Evolutionary conservation across 2,888 invertebrate genomes (phyloP).

Genomic region (Syritta pipiens): DNA sequence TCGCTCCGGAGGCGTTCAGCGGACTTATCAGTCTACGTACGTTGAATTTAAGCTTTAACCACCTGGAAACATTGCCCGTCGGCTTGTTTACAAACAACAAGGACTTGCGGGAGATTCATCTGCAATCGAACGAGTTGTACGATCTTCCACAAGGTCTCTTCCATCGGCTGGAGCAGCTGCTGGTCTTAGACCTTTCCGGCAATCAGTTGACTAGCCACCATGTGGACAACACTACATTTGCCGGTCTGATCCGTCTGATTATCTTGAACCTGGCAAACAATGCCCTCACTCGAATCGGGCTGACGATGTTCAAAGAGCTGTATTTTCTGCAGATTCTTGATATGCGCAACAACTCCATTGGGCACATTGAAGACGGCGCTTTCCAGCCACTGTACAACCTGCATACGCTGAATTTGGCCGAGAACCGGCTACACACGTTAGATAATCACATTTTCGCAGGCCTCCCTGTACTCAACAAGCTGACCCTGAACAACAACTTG

Average conservation of each 20-base stretch:
- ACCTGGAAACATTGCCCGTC: conserved; percentile 88
- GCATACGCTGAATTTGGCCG: conserved; percentile 92
- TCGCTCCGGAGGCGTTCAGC: conserved; percentile 88
- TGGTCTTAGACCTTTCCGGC: conserved; percentile 90
- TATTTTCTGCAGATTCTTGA: conserved; percentile 92
- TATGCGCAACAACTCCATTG: conserved; percentile 91
- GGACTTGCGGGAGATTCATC: conserved; percentile 89
- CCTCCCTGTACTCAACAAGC: conserved; percentile 89
- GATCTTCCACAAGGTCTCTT: conserved; percentile 91
- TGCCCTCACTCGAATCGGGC: conserved; percentile 89
- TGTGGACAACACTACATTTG: conserved; percentile 91
- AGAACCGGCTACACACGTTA: conserved; percentile 90
- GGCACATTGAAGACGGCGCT: conserved; percentile 92
- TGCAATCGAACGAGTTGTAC: conserved; percentile 91
- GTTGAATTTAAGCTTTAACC: conserved; percentile 92
- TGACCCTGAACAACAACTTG: conserved; percentile 92
- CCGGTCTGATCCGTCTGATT: conserved; percentile 90
- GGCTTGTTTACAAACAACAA: conserved; percentile 89
- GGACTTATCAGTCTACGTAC: conserved; percentile 89
- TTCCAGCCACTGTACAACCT: conserved; percentile 93
- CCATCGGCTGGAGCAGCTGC: conserved; percentile 89
- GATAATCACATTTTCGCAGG: conserved; percentile 91
- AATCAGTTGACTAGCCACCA: conserved; percentile 92
- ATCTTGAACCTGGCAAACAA: conserved; percentile 92
- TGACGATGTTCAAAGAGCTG: conserved; percentile 91